Base-by-base conservation (phyloP, 2,797 vertebrate species). In the Gymnoscopelus braueri region DNA sequence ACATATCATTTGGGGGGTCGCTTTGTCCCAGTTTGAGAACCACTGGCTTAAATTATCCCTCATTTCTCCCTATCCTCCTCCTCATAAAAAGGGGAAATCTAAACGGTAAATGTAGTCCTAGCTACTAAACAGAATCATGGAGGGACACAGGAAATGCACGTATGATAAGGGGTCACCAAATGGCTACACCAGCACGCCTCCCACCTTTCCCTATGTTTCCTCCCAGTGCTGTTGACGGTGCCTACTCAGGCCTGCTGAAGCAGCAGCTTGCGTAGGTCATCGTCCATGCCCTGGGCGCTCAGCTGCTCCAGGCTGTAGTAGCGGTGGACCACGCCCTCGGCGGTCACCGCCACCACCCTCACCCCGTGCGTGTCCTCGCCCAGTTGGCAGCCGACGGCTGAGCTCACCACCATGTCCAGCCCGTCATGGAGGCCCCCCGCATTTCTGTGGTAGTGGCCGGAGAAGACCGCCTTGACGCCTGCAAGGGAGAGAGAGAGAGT, bases 321-420 rank as follows among this genome's bases (percentile, higher is more conserved):
- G 64, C 89, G 93, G 63, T 99, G 98, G 80, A 94, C 3, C 56
- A 99, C 78, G 2, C 84, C 71, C 8, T 95, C 88, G 0, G 93
- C 93, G 0, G 96, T 98, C 89, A 99, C 95, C 2, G 94, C 93
- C 74, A 98, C 97, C 67, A 97, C 93, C 9, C 98, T 90, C 23
- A 98, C 81, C 4, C 98, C 98, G 0, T 98, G 97, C 0, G 90
- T 23, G 60, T 99, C 98, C 19, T 90, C 56, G 12, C 98, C 98
- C 63, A 99, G 88, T 86, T 98, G 98, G 85, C 97, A 98, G 32
- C 98, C 98, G 0, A 99, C 96, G 15, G 98, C 98, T 0, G 98
- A 99, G 7, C 96, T 96, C 84, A 98, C 96, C 5, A 99, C 96
- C 96, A 99, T 96, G 78, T 99, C 96, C 51, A 99, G 85, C 63